Evolutionary conservation across 2,113 vertebrate genomes (phyloP).

Genomic region (Ictidomys tridecemlineatus): DNA sequence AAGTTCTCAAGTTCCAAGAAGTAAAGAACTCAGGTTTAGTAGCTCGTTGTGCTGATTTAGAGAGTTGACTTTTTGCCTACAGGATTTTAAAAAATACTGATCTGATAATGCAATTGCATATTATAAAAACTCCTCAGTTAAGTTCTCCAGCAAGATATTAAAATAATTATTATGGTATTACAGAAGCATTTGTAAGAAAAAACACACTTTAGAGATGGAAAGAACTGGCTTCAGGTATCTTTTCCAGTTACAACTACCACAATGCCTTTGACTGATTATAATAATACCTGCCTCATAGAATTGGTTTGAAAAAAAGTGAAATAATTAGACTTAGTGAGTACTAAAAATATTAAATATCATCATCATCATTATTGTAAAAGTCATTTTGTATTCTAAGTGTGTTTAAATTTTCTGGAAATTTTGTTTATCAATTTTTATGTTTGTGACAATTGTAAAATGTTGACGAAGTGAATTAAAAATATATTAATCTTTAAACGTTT

Average conservation of each 20-base stretch:
- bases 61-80: conserved; percentile 76
- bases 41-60: conserved; percentile 71
- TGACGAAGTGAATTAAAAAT: background rate
- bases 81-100: conserved; percentile 50
- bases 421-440: background rate
- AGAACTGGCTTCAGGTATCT: background rate
- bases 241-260: background rate
- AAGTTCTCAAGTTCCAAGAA: conserved; percentile 39
- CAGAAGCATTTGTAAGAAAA: background rate
- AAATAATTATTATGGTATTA: background rate
- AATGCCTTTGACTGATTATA: background rate
- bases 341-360: background rate
- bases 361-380: background rate
- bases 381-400: background rate
- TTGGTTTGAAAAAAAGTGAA: background rate
- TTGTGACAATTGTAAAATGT: background rate
- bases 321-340: background rate
- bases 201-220: background rate
- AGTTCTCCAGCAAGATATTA: background rate
- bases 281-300: background rate
- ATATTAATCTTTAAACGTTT: background rate
- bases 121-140: background rate
- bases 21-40: conserved; percentile 72
- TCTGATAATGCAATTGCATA: conserved; percentile 11
- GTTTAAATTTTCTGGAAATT: conserved; percentile 38